Evolutionary conservation across 2,888 invertebrate species (phyloP), one percentile per base, ranked within the genome.

Genomic region (Athalia rosae): DNA sequence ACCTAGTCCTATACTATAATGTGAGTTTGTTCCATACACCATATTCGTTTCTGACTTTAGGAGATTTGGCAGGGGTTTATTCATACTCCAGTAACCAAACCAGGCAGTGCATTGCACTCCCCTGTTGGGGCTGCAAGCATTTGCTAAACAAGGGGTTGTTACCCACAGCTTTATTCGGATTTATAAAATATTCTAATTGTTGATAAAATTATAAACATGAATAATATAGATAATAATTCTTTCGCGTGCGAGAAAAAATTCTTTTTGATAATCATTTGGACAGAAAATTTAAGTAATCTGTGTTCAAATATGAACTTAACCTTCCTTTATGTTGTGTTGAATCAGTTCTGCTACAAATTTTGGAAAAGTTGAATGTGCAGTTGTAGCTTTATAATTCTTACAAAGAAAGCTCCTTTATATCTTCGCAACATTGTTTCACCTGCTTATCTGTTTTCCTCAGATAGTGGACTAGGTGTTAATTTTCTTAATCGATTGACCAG

Each of bases 61-160:
- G 43, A n/a, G 59, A 77, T 53, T 48, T n/a, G 45, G 71, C 62
- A 61, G 13, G 48, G 67, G 48, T 67, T 4, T 69, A 77, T 59
- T 56, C 66, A 59, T 58, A 15, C 48, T 45, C 13, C n/a, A 48
- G 67, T 48, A 59, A n/a, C 28, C 43, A 13, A 69, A 77, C 50
- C 62, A 67, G 71, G 28, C 71, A 77, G 62, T 61, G 69, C 50
- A 73, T 53, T 73, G 77, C 62, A 77, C 77, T 71, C 77, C 62
- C 73, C 15, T 58, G 15, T 43, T 59, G 59, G 69, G 59, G 47
- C 61, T 77, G 69, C 69, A 77, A 28, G 77, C 28, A 58, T 48
- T 69, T 62, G 50, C 28, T 53, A 48, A 15, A 28, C 47, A 43
- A 58, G 15, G 58, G 5, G 71, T 9, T 71, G 11, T n/a, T 56